Conservation (phyloP, 2,113 vertebrate species). For the Hirundichthys speculiger region DNA sequence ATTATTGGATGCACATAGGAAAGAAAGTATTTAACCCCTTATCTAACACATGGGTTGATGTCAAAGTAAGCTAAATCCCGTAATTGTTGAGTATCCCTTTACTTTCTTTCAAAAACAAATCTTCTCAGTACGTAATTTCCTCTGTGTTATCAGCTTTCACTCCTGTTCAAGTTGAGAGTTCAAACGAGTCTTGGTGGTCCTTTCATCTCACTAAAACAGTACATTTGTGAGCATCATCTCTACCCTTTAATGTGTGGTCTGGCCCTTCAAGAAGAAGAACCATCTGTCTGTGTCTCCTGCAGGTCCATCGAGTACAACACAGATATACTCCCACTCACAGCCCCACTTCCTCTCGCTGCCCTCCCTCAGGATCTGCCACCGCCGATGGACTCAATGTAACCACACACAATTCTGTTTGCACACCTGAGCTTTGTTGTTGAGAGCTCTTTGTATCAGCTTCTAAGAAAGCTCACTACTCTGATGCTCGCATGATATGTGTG, state of each 20-base stretch:
- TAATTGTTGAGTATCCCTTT: too few species aligned
- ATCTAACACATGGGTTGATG: too few species aligned
- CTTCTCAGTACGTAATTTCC: too few species aligned
- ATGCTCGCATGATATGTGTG: neutral
- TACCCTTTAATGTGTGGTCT: too few species aligned
- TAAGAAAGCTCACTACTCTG: neutral
- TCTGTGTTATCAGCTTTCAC: slow-evolving; percentile 18
- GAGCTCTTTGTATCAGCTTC: neutral
- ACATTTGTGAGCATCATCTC: slow-evolving; percentile 32
- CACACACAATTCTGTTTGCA: neutral
- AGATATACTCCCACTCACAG: slow-evolving; percentile 51
- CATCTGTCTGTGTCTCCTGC: slow-evolving; percentile 36
- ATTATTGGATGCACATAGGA: too few species aligned
- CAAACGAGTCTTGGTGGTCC: slow-evolving; percentile 24
- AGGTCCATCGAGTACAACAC: slow-evolving; percentile 58
- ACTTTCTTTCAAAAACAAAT: too few species aligned
- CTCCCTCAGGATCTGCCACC: slow-evolving; percentile 36
- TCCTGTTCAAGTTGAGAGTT: slow-evolving; percentile 33
- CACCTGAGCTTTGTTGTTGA: neutral
- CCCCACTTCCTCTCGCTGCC: slow-evolving; percentile 36
- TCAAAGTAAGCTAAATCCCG: too few species aligned
- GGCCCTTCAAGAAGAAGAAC: neutral
- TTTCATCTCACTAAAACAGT: slow-evolving; percentile 36
- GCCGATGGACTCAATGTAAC: slow-evolving; percentile 55
- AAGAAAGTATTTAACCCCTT: too few species aligned